phyloP scores from a whole-genome alignment of 1,140 invertebrate species.

The Penaeus japonicus region DNA sequence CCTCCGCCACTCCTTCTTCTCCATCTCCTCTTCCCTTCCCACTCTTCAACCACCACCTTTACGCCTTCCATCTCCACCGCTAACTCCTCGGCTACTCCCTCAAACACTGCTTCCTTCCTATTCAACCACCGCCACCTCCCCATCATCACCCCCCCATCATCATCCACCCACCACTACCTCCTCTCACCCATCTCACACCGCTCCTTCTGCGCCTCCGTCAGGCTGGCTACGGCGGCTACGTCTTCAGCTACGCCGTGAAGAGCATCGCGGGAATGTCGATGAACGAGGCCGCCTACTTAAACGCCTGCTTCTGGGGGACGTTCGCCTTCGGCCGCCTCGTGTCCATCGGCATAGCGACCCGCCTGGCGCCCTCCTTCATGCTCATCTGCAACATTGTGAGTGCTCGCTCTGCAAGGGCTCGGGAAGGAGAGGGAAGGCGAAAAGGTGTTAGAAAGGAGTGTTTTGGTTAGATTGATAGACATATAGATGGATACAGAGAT shows the following conservation, averaged over 20 bases:
- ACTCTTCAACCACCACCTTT: not conserved
- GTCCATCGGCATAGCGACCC: constrained; percentile 65
- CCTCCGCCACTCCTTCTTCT: too few species aligned
- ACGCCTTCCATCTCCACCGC: not conserved
- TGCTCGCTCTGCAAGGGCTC: not conserved
- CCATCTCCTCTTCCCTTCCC: too few species aligned
- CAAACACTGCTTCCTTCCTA: too few species aligned
- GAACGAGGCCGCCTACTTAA: constrained; percentile 66
- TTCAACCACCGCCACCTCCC: too few species aligned
- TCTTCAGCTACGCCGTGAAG: constrained; percentile 67
- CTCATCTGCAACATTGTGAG: constrained; percentile 67
- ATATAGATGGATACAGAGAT: too few species aligned
- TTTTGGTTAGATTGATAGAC: too few species aligned
- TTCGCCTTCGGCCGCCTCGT: constrained; percentile 67
- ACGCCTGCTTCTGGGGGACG: constrained; percentile 68
- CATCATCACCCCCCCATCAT: too few species aligned
- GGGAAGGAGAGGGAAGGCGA: not conserved
- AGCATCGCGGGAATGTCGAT: constrained; percentile 63
- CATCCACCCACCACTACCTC: too few species aligned
- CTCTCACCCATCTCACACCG: too few species aligned
- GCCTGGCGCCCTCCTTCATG: constrained; percentile 66
- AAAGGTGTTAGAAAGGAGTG: not conserved
- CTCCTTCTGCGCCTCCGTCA: constrained; percentile 57
- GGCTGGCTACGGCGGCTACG: constrained; percentile 68
- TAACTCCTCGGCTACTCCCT: not conserved